These are phyloP conservation scores for Drosophila mojavensis DNA, from an alignment of 1,140 invertebrate species.

Conservation along the genomic window DNA sequence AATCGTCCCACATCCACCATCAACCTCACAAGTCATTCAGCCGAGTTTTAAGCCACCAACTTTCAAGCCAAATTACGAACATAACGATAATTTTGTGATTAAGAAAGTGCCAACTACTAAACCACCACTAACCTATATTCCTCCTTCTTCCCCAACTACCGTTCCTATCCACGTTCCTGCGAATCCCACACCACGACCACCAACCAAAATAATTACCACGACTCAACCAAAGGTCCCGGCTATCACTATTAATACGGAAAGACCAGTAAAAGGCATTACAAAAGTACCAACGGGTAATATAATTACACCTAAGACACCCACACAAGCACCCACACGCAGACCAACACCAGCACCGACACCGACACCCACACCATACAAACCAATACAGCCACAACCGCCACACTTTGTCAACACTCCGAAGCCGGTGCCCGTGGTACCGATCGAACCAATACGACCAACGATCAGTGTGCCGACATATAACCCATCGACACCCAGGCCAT, in stretches of 20 bases:
- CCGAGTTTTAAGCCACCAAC: constrained; percentile 45
- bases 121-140: constrained; percentile 79
- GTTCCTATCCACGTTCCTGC: constrained; percentile 59
- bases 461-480: constrained; percentile 39
- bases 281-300: constrained; percentile 72
- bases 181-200: constrained; percentile 54
- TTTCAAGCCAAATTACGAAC: constrained; percentile 70
- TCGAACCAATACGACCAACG: constrained; percentile 37
- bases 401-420: constrained; percentile 12
- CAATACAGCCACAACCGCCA: constrained; percentile 25
- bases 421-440: constrained; percentile 7
- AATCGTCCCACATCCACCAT: constrained; percentile 52
- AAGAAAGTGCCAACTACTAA: constrained; percentile 63
- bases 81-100: constrained; percentile 69
- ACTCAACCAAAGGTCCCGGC: constrained; percentile 78
- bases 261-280: constrained; percentile 66
- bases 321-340: not conserved
- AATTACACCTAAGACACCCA: constrained; percentile 58
- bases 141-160: constrained; percentile 72
- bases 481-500: constrained; percentile 54
- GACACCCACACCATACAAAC: constrained; percentile 13
- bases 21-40: constrained; percentile 53
- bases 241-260: constrained; percentile 78
- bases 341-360: not conserved
- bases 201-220: constrained; percentile 51